Evolutionary conservation across 2,888 invertebrate species (phyloP), one percentile per base, ranked within the genome.

Genomic region (Vandiemenella viatica): DNA sequence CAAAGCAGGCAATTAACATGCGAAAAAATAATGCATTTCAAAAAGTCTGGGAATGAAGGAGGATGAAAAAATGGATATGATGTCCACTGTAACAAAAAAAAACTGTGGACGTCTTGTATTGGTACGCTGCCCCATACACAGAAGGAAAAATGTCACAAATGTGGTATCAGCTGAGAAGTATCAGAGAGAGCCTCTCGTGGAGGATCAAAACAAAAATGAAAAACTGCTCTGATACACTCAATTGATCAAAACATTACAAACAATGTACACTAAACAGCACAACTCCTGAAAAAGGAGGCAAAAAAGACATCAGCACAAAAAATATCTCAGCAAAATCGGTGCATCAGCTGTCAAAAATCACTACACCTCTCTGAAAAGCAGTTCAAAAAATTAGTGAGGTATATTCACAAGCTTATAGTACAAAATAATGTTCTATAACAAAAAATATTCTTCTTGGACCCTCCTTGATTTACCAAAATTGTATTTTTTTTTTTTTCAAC

Each of bases 111-210:
- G 49, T 32, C 43, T 47, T 50, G 37, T 49, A 46, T 47, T 49
- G 75, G 77, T 79, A 80, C 81, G 80, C 76, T 76, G 81, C 82
- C 83, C 83, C 83, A 82, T 81, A 80, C 83, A 83, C 82, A 83
- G 79, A 79, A 74, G 71, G 76, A 83, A 83, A 82, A 81, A 79
- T 83, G 83, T 82, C 83, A 83, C 82, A 81, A 77, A 52, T 50
- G 48, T 53, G 49, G 47, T 51, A 49, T 45, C 49, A 49, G 49
- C 49, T 48, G 50, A 53, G 53, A 20, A 37, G 49, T 50, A 53
- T 53, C 53, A 53, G 53, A 53, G 53, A 37, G 23, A 46, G 49
- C 53, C 53, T 51, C 42, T 26, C 26, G 19, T 49, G 37, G 49
- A 60, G 66, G 67, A 63, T 65, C 63, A 63, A 65, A 67, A 65